Evolutionary conservation across 1,140 invertebrate genomes (phyloP), one percentile per base, ranked within the genome.

Genomic region (Dreissena rostriformis): DNA sequence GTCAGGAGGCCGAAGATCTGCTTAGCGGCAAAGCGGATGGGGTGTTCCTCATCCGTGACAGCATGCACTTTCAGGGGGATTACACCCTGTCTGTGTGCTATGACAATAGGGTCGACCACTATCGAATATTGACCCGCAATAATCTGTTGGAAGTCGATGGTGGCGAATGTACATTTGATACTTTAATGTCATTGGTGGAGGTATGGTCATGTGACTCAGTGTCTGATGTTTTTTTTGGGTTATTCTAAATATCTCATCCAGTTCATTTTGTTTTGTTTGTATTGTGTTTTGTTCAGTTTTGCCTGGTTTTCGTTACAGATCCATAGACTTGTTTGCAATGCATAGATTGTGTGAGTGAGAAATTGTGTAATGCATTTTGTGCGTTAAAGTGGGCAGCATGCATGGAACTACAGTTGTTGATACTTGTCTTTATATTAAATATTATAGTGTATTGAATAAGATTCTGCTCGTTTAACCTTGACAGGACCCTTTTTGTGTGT

Each of bases 51-150:
- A 97, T 99, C 72, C 95, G 99, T 86, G 98, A 99, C 94, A 99
- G 98, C 82, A 99, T 98, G 51, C 99, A 99, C 94, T 99, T 98
- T 94, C 98, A 98, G 28, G 99, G 99, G 68, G 98, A 99, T 94
- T 99, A 98, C 92, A 99, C 99, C 61, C 95, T 99, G 17, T 99
- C 98, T 94, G 96, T 96, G 26, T 96, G 97, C 91, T 89, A 85
- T 84, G 87, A 90, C 57, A 86, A 86, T 17, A 79, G 88, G 71
- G 88, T 91, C 55, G 90, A 91, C 57, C 90, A 91, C 75, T 91
- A 92, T 83, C 86, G 90, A 61, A 86, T 92, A 66, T 82, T 92
- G 49, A 81, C 86, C 26, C 81, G 82, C 12, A 86, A 89, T 61
- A 89, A 91, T 79, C 85, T 82, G 28, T 61, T 91, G 63, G 86